Evolutionary conservation across 2,888 invertebrate species (phyloP).

Genomic region (Pachymerium ferrugineum): DNA sequence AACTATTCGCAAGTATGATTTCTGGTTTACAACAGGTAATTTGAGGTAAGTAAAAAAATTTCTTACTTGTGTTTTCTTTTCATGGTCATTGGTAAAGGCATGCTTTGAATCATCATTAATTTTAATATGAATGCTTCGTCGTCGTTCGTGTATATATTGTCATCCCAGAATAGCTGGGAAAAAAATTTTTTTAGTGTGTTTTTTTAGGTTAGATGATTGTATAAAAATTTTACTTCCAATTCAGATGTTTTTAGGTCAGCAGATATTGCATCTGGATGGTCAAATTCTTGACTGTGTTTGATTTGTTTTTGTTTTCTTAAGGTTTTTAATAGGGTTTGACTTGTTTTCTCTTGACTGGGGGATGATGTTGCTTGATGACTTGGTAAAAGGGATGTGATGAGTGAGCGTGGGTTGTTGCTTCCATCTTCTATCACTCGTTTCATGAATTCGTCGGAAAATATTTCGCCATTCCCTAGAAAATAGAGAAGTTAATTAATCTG

Average conservation of each 20-base stretch:
- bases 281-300: background rate
- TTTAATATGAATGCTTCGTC: background rate
- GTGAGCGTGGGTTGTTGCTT: background rate
- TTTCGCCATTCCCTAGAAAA: background rate
- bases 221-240: background rate
- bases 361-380: background rate
- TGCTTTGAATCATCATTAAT: conserved; percentile 27
- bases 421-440: conserved; percentile 29
- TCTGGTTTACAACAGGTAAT: no score
- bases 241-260: background rate
- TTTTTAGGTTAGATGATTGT: background rate
- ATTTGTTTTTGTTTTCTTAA: background rate
- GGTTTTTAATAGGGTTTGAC: background rate
- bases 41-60: no score
- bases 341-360: background rate
- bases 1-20: no score
- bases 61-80: conserved; percentile 31
- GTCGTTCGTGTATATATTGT: conserved; percentile 2
- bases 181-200: background rate
- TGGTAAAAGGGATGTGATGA: conserved; percentile 20
- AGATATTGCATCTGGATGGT: background rate
- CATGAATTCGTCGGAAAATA: conserved; percentile 21
- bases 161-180: background rate
- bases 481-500: background rate
- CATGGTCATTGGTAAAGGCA: conserved; percentile 29